phyloP scores from a whole-genome alignment of 2,797 vertebrate species.

The Gouania willdenowi region DNA sequence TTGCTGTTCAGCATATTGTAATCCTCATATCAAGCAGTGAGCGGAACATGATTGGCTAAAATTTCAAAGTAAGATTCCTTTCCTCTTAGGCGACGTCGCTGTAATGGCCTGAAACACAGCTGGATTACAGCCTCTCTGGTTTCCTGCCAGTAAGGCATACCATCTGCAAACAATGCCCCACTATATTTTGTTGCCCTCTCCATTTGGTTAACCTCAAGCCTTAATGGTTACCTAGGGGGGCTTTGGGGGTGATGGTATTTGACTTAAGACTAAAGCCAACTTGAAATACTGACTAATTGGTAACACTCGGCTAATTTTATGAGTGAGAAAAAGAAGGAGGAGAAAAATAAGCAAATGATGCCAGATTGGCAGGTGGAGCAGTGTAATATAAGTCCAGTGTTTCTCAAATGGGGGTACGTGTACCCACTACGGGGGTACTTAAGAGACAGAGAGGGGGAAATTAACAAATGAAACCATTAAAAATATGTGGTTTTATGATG shows the following conservation, averaged over 20 bases:
- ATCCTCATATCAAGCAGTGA: conserved; percentile 27
- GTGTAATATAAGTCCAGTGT: too few relatives aligned
- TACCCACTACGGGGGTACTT: too few relatives aligned
- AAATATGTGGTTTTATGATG: too few relatives aligned
- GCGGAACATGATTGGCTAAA: conserved; percentile 31
- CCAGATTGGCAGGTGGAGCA: conserved; percentile 61
- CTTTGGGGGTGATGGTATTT: conserved; percentile 64
- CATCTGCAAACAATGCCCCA: conserved; percentile 64
- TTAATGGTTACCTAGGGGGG: conserved; percentile 65
- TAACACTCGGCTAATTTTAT: conserved; percentile 64
- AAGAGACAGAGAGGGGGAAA: too few relatives aligned
- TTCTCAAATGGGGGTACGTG: too few relatives aligned
- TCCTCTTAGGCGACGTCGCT: conserved; percentile 51
- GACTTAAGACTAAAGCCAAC: conserved; percentile 56
- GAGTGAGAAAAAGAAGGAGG: conserved; percentile 17
- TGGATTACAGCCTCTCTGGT: conserved; percentile 53
- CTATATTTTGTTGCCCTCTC: conserved; percentile 62
- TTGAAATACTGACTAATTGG: conserved; percentile 63
- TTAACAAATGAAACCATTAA: conserved; percentile 14
- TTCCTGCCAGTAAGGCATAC: conserved; percentile 63
- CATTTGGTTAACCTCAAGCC: conserved; percentile 69
- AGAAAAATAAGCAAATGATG: conserved; percentile 24
- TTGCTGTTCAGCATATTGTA: conserved; percentile 34
- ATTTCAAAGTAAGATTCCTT: conserved; percentile 48
- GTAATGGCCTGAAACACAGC: conserved; percentile 60